phyloP scores from a whole-genome alignment of 2,888 invertebrate species.

The Lithosia quadra region DNA sequence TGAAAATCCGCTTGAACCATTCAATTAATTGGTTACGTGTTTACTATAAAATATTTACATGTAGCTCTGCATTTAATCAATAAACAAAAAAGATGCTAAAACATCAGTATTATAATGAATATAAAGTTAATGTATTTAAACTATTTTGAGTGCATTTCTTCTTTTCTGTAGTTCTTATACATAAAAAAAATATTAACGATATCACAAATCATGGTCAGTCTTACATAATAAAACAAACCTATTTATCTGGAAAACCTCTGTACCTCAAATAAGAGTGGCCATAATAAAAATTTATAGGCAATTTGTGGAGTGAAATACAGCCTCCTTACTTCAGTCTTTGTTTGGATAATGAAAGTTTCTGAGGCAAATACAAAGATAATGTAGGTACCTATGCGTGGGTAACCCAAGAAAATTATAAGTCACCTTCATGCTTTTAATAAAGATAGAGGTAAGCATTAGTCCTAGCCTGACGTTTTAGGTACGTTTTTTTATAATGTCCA shows the following conservation, averaged over 20 bases:
- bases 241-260: constrained; percentile 79
- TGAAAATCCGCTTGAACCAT: no score
- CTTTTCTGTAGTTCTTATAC: constrained; percentile 35
- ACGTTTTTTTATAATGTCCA: no score
- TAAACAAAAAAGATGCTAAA: no score
- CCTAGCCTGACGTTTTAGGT: not conserved
- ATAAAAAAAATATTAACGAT: constrained; percentile 48
- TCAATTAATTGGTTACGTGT: no score
- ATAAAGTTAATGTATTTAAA: no score
- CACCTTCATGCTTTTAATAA: constrained; percentile 23
- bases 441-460: constrained; percentile 7
- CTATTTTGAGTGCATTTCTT: no score
- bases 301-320: constrained; percentile 79
- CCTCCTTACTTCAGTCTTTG: constrained; percentile 70
- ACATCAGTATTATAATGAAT: no score
- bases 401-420: constrained; percentile 21
- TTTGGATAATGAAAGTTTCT: constrained; percentile 79
- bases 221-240: constrained; percentile 73
- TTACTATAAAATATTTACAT: no score
- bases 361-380: constrained; percentile 55
- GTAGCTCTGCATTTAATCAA: no score
- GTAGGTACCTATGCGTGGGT: constrained; percentile 33
- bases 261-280: constrained; percentile 81
- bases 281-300: constrained; percentile 86
- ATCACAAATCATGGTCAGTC: constrained; percentile 67